phyloP scores from a whole-genome alignment of 2,888 invertebrate genomes.

The Dryadula phaetusa region DNA sequence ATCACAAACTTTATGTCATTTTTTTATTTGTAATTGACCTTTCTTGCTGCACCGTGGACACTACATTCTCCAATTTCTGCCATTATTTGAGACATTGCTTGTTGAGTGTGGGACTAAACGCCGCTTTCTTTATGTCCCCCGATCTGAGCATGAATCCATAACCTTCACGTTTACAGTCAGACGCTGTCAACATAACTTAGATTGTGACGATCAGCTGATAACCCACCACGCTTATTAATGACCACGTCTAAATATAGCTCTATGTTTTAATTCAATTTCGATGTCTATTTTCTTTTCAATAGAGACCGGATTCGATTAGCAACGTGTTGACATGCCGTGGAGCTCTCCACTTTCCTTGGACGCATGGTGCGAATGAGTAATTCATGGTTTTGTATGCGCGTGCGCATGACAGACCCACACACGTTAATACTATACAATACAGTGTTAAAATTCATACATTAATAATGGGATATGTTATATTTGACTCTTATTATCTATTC shows the following conservation, averaged over 20 bases:
- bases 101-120: no score
- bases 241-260: constrained; percentile 39
- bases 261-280: constrained; percentile 13
- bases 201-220: constrained; percentile 42
- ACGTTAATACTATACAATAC: constrained; percentile 41
- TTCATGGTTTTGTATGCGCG: constrained; percentile 45
- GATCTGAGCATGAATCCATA: no score
- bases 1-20: no score
- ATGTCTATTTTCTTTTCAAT: neutral
- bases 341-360: constrained; percentile 50
- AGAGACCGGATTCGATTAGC: constrained; percentile 16
- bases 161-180: no score
- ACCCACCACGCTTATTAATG: constrained; percentile 38
- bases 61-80: no score
- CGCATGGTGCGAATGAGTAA: constrained; percentile 45
- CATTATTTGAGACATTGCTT: no score
- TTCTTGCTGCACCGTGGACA: no score
- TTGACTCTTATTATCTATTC: no score
- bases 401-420: constrained; percentile 36
- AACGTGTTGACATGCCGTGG: constrained; percentile 26
- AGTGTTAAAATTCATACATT: constrained; percentile 43
- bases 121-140: no score
- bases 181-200: no score
- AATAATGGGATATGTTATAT: constrained; percentile 41
- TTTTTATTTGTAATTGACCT: no score